Base-by-base conservation (phyloP, 2,888 invertebrate genomes). In the Halictus quadricinctus region DNA sequence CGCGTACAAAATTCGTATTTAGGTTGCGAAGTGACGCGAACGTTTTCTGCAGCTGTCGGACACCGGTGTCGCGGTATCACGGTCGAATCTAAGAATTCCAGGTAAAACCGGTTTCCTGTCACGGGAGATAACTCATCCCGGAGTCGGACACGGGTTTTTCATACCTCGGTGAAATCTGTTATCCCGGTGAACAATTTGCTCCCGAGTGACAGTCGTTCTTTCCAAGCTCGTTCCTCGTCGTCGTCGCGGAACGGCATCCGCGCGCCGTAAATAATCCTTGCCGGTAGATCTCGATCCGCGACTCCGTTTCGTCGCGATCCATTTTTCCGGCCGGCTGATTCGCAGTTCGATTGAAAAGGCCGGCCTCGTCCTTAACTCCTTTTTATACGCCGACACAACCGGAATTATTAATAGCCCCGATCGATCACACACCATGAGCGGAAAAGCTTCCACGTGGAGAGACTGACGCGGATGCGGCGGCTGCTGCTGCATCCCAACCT, bases 401-500 rank as follows among this genome's bases (percentile, higher is more conserved):
- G 12, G 8, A 12, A 72, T 76, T 83, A 83, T 83, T 82, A 82
- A 82, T 83, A 83, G 43, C n/a, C 60, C 13, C n/a, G 46, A 80
- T 82, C 73, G 54, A 74, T 74, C 58, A 36, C 66, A 46, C 46
- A 58, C 79, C 36, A 25, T 64, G 60, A 48, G 64, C 36, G 25
- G n/a, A 66, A 46, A 54, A 54, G 29, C 29, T 29, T 64, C 46
- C 58, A 43, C 64, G 80, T 73, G 66, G 54, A 50, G 46, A 54
- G 43, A 12, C 25, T 54, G 66, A 29, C 46, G 48, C 46, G 54
- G 54, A 69, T 43, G 64, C 36, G 4, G 36, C 36, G 1, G 36
- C 36, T 36, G 36, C 15, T 76, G 25, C 41, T 54, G 50, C 43
- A 43, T 50, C 46, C 18, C 46, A 21, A 10, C n/a, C 18, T 29